Evolutionary conservation across 2,113 vertebrate genomes (phyloP).

Genomic region (Pipa parva): DNA sequence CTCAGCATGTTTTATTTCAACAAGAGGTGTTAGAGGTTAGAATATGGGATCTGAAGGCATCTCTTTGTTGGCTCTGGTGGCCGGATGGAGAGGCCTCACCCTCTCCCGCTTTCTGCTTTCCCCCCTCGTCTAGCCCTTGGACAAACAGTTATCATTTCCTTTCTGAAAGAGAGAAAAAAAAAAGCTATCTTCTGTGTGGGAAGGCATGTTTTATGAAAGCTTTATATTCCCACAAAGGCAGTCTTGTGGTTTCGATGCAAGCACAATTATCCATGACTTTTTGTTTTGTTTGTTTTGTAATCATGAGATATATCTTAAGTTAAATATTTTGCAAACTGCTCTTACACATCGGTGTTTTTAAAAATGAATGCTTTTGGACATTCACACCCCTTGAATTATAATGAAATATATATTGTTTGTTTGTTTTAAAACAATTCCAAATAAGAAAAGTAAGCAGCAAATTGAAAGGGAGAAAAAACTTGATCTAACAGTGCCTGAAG

Average conservation of each 20-base stretch:
- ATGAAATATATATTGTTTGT: too few relatives aligned
- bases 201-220: neutral
- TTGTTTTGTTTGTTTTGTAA: too few relatives aligned
- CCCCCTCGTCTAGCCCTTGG: conserved; percentile 31
- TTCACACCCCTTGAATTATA: too few relatives aligned
- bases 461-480: too few relatives aligned
- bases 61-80: conserved; percentile 34
- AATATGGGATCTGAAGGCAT: conserved; percentile 37
- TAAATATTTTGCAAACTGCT: too few relatives aligned
- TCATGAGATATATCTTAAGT: too few relatives aligned
- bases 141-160: conserved; percentile 43
- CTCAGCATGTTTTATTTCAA: neutral
- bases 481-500: too few relatives aligned
- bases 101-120: conserved; percentile 14
- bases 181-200: conserved; percentile 14
- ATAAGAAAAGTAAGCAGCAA: too few relatives aligned
- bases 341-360: too few relatives aligned
- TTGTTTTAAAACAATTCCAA: too few relatives aligned
- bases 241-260: neutral
- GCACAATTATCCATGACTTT: neutral
- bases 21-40: conserved; percentile 34
- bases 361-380: too few relatives aligned
- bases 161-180: neutral
- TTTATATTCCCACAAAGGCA: neutral
- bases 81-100: conserved; percentile 40